Percentiles rank a stretch among this genome's conserved stretches.
phyloP scores from a whole-genome alignment of 2,888 invertebrate species.

The Mythimna impura region DNA sequence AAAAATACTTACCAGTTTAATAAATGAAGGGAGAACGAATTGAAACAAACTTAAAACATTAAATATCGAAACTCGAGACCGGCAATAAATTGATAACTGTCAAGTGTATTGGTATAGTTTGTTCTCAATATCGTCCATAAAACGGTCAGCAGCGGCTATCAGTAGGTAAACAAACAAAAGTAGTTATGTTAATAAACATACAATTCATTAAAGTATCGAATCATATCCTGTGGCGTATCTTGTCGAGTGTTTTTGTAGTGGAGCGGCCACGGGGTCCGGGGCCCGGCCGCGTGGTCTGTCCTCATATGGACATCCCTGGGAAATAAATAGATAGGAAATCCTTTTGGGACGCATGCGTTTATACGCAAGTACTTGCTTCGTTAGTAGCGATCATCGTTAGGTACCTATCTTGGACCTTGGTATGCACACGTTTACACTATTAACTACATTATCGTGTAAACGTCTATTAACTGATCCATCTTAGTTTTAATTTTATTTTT shows the following conservation, averaged over 20 bases:
- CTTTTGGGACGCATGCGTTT: constrained; percentile 9
- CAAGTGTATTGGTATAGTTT: constrained; percentile 25
- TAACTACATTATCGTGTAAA: no score
- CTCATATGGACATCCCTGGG: constrained; percentile 52
- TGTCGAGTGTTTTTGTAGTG: constrained; percentile 67
- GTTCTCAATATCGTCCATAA: constrained; percentile 7
- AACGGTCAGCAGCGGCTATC: constrained; percentile 24
- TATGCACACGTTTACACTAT: no score
- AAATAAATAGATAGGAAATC: constrained; percentile 53
- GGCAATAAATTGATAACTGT: constrained; percentile 28
- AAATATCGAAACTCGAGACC: background rate
- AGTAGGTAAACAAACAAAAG: constrained; percentile 58
- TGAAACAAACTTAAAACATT: constrained; percentile 6
- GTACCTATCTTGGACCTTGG: background rate
- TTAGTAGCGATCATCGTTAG: background rate
- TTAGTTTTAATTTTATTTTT: no score
- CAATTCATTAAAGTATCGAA: constrained; percentile 60
- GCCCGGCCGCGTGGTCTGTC: constrained; percentile 5
- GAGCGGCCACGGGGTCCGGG: constrained; percentile 5
- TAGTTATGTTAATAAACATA: constrained; percentile 55
- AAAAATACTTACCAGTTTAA: background rate
- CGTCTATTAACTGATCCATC: no score
- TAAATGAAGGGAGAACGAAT: constrained; percentile 9
- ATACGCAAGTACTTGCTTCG: background rate
- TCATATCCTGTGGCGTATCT: constrained; percentile 64